Percentiles rank a stretch among this genome's conserved stretches.
Conservation (phyloP, 2,888 invertebrate genomes). For the Agrypnus murinus region DNA sequence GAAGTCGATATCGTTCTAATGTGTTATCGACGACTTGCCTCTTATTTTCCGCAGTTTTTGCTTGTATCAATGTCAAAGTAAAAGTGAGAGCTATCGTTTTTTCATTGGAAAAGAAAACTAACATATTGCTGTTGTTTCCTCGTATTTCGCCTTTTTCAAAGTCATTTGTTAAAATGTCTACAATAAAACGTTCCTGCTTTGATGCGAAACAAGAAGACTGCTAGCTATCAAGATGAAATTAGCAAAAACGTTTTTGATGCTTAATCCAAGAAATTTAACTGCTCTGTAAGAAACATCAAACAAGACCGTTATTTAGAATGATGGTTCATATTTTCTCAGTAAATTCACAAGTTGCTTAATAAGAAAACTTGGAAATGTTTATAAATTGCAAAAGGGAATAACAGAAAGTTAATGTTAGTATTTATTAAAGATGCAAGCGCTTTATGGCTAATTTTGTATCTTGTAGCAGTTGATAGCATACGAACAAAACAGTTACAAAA, state of each 20-base stretch:
- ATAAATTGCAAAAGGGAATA: no score
- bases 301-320: background rate
- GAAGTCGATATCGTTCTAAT: conserved; percentile 30
- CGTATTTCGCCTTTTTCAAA: conserved; percentile 25
- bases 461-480: no score
- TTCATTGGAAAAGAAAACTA: conserved; percentile 27
- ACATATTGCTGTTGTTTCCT: conserved; percentile 36
- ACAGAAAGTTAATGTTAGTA: no score
- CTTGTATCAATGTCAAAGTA: conserved; percentile 37
- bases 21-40: conserved; percentile 31
- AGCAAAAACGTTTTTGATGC: conserved; percentile 21
- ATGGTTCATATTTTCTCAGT: background rate
- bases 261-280: conserved; percentile 5
- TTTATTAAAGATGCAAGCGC: no score
- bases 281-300: background rate
- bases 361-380: no score
- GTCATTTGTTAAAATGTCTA: conserved; percentile 26
- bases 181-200: conserved; percentile 14
- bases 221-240: conserved; percentile 27
- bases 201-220: conserved; percentile 12
- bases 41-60: conserved; percentile 34
- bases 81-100: conserved; percentile 30
- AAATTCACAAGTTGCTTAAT: background rate
- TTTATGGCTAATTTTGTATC: no score
- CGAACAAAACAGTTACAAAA: no score